A percentile compares a stretch with the other conserved stretches of the same genome.
phyloP scores from a whole-genome alignment of 2,797 vertebrate genomes.

The Urocyon cinereoargenteus region DNA sequence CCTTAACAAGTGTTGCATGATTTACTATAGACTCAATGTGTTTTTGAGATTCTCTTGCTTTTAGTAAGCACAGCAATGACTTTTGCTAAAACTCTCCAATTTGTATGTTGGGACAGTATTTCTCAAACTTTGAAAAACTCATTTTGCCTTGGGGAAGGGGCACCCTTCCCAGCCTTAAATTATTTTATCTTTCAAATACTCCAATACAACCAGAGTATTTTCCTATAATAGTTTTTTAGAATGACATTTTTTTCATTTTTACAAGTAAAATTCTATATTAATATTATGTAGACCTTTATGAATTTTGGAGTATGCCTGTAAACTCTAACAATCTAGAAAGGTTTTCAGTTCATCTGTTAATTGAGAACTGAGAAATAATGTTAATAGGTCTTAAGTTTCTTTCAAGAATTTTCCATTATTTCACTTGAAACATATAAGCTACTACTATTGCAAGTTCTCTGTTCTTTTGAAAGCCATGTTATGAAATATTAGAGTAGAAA shows the following conservation, averaged over 20 bases:
- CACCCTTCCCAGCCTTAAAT: neutral
- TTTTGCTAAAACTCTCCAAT: slow-evolving; percentile 54
- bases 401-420: neutral
- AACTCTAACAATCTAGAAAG: neutral
- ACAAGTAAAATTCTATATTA: neutral
- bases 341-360: neutral
- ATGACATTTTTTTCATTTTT: neutral
- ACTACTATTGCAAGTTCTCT: neutral
- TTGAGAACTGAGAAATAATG: neutral
- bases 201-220: neutral
- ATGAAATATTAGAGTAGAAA: neutral
- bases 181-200: neutral
- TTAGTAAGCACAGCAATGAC: neutral
- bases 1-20: slow-evolving; percentile 28
- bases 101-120: neutral
- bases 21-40: slow-evolving; percentile 44
- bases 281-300: neutral
- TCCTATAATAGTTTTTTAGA: neutral
- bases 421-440: neutral
- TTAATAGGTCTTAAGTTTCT: neutral
- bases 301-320: neutral
- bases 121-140: neutral
- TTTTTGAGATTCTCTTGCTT: slow-evolving; percentile 43
- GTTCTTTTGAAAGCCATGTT: neutral
- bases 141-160: neutral